Conservation (phyloP, 2,113 vertebrate genomes). For the Xiphorhynchus elegans region DNA sequence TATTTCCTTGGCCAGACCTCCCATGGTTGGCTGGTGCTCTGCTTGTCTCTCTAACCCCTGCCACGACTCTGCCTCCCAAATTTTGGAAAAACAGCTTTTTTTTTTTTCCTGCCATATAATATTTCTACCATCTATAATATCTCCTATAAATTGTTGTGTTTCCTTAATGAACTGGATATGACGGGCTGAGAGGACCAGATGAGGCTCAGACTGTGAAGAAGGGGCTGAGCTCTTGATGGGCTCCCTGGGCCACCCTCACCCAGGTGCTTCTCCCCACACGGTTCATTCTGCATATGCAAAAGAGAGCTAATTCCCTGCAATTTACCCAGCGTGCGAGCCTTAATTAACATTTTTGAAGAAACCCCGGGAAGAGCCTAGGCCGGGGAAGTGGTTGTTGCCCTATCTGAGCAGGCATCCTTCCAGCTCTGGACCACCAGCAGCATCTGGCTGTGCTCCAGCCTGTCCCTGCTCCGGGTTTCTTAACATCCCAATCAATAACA, state of each 20-base stretch:
- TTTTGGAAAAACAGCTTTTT: background rate
- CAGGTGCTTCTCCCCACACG: background rate
- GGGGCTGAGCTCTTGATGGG: background rate
- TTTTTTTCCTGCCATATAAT: background rate
- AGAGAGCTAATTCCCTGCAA: background rate
- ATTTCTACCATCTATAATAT: background rate
- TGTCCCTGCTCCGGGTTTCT: background rate
- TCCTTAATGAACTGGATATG: background rate
- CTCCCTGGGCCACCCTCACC: background rate
- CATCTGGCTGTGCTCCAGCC: background rate
- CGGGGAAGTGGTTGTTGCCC: background rate
- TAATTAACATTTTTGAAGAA: conserved; percentile 22
- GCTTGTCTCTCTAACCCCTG: background rate
- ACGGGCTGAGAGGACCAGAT: background rate
- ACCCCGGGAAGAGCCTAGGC: conserved; percentile 1
- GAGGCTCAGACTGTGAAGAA: background rate
- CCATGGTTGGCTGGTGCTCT: background rate
- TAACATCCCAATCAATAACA: conserved; percentile 27
- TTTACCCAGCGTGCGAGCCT: background rate
- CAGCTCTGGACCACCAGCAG: background rate
- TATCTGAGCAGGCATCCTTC: conserved; percentile 19
- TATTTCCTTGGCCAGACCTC: background rate
- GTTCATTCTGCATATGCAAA: background rate
- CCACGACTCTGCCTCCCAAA: background rate
- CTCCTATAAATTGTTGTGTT: background rate